Evolutionary conservation across 2,113 vertebrate species (phyloP), one percentile per base, ranked within the genome.

Genomic region (Eurystomus gularis): DNA sequence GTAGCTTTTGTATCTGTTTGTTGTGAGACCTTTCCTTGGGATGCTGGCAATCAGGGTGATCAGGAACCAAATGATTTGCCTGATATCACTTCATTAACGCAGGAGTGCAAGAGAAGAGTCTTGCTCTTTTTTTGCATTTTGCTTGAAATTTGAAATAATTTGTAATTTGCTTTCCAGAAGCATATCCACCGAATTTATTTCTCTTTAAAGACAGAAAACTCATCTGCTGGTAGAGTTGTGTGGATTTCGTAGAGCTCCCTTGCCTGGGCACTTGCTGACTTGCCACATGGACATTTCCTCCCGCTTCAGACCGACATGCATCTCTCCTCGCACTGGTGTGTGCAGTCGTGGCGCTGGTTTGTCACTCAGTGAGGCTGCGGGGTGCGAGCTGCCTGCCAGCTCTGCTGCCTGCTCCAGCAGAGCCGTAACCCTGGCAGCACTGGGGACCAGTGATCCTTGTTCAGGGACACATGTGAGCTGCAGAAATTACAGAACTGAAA

Each of bases 371-470:
- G 2, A 69, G 57, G 42, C 72, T 55, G 88, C 7, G 3, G 73
- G 51, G 37, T 17, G 18, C 0, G 5, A 92, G 70, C 70, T 85
- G 61, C 37, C 46, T 61, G 69, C 49, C 88, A 60, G 79, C 58
- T 49, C 52, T 2, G 0, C 78, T 33, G 57, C 58, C 61, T 33
- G 87, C 55, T 26, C 3, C 16, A 2, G 57, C 79, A 88, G 10
- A 65, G 72, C 51, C 0, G 0, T 51, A 42, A 46, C 79, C 42
- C 44, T 46, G 52, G 75, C 40, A 81, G 55, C 51, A n/a, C 9
- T 0, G 0, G 46, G 46, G 25, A 68, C 71, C 57, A 89, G 35
- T 0, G 0, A 20, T 25, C 51, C 21, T 31, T 40, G 4, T 25
- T 66, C 13, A 66, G 55, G 42, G 24, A 46, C 55, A 44, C 0